Conservation (phyloP, 53 echinoderm and acorn worm species). For the Astropecten irregularis region DNA sequence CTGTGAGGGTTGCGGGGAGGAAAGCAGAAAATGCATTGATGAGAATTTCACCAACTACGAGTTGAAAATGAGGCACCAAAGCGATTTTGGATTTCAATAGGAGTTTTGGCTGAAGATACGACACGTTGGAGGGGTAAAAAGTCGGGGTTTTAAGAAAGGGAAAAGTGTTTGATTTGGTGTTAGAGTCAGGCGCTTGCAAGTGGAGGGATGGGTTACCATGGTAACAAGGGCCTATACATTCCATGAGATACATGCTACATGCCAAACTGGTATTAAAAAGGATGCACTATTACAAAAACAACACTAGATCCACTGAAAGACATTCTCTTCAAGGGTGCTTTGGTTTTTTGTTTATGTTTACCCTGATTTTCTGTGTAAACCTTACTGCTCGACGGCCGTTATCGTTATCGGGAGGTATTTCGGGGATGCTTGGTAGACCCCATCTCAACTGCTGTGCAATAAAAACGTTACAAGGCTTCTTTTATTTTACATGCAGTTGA, state of each 20-base stretch:
- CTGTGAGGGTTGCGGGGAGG: too few species aligned
- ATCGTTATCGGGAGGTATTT: conserved; percentile 89
- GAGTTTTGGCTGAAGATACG: too few species aligned
- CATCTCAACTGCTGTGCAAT: conserved; percentile 45
- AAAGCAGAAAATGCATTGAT: too few species aligned
- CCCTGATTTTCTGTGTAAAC: conserved; percentile 57
- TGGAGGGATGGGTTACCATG: not conserved
- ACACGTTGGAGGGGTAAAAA: too few species aligned
- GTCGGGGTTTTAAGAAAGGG: too few species aligned
- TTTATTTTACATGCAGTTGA: not conserved
- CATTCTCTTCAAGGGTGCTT: not conserved
- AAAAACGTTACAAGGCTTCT: conserved; percentile 3
- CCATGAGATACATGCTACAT: conserved; percentile 34
- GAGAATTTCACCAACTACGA: too few species aligned
- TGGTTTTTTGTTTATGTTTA: conserved; percentile 44
- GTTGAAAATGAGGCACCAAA: too few species aligned
- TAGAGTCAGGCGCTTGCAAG: conserved; percentile 2
- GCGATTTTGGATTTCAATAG: too few species aligned
- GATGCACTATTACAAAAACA: too few species aligned
- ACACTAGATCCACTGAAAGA: too few species aligned
- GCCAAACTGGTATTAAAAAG: conserved; percentile 4
- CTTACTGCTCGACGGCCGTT: conserved; percentile 42
- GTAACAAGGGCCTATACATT: not conserved
- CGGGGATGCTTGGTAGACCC: conserved; percentile 81
- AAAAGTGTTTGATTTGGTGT: not conserved